phyloP scores from a whole-genome alignment of 37 sponge, comb jelly and placozoan genomes.

The Sycon ciliatum region DNA sequence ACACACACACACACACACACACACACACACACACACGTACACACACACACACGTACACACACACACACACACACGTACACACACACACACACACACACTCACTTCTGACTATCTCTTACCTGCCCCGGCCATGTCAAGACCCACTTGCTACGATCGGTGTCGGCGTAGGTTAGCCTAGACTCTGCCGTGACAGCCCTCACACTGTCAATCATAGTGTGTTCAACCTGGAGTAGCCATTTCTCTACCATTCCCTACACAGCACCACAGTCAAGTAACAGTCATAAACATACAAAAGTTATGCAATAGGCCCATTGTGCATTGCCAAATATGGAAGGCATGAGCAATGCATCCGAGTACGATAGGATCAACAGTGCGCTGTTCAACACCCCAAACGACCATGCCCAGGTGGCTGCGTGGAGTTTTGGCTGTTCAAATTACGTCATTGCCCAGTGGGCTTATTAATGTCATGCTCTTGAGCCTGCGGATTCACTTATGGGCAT shows the following conservation, averaged over 20 bases:
- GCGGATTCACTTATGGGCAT: too few species aligned
- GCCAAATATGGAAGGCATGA: too few species aligned
- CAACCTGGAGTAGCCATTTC: slow-evolving; percentile 94
- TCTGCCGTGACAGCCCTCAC: slow-evolving; percentile 66
- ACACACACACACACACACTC: background rate
- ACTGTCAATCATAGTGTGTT: slow-evolving; percentile 76
- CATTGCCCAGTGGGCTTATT: too few species aligned
- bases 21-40: background rate
- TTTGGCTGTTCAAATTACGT: too few species aligned
- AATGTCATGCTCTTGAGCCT: too few species aligned
- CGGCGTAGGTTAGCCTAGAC: slow-evolving; percentile 65
- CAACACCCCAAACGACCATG: too few species aligned
- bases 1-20: background rate
- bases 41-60: background rate
- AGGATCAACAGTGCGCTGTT: too few species aligned
- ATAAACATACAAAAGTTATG: too few species aligned
- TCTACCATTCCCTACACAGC: slow-evolving; percentile 91
- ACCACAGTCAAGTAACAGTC: too few species aligned
- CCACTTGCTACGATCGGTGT: slow-evolving; percentile 62
- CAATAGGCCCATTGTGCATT: too few species aligned
- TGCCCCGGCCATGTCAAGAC: slow-evolving; percentile 96
- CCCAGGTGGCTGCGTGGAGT: too few species aligned
- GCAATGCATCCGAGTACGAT: too few species aligned
- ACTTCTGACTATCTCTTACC: slow-evolving; percentile 17
- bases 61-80: background rate